phyloP scores from a whole-genome alignment of 1,140 invertebrate genomes.

The Magallana angulata region DNA sequence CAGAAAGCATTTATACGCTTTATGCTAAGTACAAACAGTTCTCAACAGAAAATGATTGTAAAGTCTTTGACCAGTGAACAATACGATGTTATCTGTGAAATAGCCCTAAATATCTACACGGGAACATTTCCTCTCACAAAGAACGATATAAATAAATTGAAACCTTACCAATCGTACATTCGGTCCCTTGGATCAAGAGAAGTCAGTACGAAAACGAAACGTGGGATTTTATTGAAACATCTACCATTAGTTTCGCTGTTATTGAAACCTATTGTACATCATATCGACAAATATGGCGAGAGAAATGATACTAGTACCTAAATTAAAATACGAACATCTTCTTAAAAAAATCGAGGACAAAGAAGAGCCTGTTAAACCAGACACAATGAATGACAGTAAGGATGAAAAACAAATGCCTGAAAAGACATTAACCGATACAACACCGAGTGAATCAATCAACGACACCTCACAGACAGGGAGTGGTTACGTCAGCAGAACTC shows the following conservation, averaged over 20 bases:
- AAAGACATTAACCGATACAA: conserved; percentile 41
- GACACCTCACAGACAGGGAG: conserved; percentile 39
- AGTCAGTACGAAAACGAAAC: conserved; percentile 17
- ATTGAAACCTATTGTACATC: conserved; percentile 43
- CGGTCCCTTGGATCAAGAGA: conserved; percentile 29
- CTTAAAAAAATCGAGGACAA: conserved; percentile 37
- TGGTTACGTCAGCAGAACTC: conserved; percentile 45
- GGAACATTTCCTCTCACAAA: conserved; percentile 18
- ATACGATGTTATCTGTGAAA: conserved; percentile 40
- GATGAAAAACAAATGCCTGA: conserved; percentile 1
- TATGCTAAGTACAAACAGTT: not conserved
- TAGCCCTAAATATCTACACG: conserved; percentile 46
- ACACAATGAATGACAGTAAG: conserved; percentile 22
- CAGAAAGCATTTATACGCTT: not conserved
- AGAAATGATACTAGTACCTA: conserved; percentile 53
- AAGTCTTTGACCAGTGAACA: conserved; percentile 40
- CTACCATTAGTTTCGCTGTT: conserved; percentile 35
- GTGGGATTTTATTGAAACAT: conserved; percentile 11
- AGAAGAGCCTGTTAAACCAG: conserved; percentile 30
- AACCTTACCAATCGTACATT: conserved; percentile 44
- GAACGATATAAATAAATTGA: conserved; percentile 40
- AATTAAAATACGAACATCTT: conserved; percentile 52
- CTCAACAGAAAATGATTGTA: conserved; percentile 43
- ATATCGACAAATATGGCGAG: conserved; percentile 45
- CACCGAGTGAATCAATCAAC: conserved; percentile 36